Evolutionary conservation across 1,140 invertebrate genomes (phyloP).

Genomic region (Portunus trituberculatus): DNA sequence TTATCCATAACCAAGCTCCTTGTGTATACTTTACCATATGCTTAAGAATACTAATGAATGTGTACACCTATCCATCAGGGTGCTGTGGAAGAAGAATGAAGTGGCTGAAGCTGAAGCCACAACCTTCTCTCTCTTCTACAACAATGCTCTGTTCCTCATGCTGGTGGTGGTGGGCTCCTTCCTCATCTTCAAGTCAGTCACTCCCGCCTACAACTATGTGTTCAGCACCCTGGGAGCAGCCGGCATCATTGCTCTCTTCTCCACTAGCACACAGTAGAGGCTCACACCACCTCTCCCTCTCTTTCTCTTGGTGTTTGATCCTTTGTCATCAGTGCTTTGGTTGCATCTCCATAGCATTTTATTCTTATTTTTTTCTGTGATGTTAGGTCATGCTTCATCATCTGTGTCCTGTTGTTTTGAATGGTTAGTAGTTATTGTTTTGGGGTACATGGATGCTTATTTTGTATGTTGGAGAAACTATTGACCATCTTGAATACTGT

Average conservation of each 20-base stretch:
- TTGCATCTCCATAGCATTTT: too few species aligned
- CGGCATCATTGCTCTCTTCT: slow-evolving; percentile 93
- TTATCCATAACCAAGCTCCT: neutral
- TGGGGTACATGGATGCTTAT: neutral
- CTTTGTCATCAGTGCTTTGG: neutral
- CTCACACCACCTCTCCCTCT: neutral
- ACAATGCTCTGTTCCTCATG: slow-evolving; percentile 97
- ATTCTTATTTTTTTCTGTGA: neutral
- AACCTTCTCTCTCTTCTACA: slow-evolving; percentile 99
- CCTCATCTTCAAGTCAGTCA: slow-evolving; percentile 94
- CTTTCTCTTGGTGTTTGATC: neutral
- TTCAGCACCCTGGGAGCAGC: slow-evolving; percentile 92
- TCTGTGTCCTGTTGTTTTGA: neutral
- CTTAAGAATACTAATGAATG: neutral
- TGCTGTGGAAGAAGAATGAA: slow-evolving; percentile 99
- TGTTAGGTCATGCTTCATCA: neutral
- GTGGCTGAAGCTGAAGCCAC: slow-evolving; percentile 99
- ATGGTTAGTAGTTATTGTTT: neutral
- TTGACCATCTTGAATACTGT: too few species aligned
- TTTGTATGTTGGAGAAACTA: too few species aligned
- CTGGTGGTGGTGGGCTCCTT: slow-evolving; percentile 97
- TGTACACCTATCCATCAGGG: slow-evolving; percentile 83
- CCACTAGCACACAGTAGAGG: slow-evolving; percentile 86
- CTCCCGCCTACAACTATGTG: slow-evolving; percentile 95
- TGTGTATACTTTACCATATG: neutral